phyloP scores from a whole-genome alignment of 2,113 vertebrate species.

The Elgaria multicarinata region DNA sequence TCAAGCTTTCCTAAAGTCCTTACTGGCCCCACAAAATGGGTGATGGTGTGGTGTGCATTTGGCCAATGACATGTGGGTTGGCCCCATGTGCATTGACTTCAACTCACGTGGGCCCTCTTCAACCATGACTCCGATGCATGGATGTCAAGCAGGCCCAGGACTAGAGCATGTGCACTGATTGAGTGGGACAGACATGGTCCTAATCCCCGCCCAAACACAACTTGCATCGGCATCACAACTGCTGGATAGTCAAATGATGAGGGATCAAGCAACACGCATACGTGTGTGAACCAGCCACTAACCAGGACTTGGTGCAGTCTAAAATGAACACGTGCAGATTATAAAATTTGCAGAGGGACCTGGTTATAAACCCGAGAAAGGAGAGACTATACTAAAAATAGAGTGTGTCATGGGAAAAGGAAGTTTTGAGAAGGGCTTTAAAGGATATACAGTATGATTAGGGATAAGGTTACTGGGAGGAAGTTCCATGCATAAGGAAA shows the following conservation, averaged over 20 bases:
- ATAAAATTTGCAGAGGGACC: background rate
- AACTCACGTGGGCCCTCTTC: background rate
- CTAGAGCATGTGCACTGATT: background rate
- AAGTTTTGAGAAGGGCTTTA: conserved; percentile 13
- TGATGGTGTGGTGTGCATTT: no score
- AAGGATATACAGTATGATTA: background rate
- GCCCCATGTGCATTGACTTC: no score
- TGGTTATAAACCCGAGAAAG: conserved; percentile 2
- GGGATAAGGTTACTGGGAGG: conserved; percentile 28
- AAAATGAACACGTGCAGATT: background rate
- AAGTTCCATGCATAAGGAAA: conserved; percentile 10
- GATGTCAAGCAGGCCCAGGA: background rate
- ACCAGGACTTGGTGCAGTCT: background rate
- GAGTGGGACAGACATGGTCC: background rate
- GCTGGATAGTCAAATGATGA: background rate
- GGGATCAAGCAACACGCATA: background rate
- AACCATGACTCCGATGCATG: background rate
- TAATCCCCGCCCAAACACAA: no score
- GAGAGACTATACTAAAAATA: conserved; percentile 14
- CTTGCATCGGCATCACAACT: background rate
- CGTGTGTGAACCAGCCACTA: background rate
- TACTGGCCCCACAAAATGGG: no score
- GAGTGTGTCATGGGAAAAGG: conserved; percentile 6
- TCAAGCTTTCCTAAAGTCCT: no score
- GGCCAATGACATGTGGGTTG: no score